Evolutionary conservation across 1,140 invertebrate species (phyloP).

Genomic region (Drosophila virilis): DNA sequence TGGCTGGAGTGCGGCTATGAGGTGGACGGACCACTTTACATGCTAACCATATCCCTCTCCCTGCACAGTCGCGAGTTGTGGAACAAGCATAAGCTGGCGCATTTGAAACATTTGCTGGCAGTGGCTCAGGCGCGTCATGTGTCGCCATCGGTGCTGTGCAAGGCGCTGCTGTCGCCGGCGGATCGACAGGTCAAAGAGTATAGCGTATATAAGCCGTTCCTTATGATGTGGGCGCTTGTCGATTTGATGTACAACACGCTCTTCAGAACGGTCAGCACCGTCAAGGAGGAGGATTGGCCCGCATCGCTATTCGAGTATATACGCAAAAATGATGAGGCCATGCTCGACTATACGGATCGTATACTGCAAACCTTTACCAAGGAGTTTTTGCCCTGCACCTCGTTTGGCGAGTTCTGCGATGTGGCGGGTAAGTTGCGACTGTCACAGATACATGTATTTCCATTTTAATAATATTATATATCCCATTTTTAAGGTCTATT

Average conservation of each 20-base stretch:
- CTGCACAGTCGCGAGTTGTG: constrained; percentile 90
- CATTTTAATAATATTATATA: background rate
- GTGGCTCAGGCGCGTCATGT: constrained; percentile 91
- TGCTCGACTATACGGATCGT: constrained; percentile 94
- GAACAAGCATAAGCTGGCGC: constrained; percentile 88
- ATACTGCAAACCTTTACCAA: constrained; percentile 93
- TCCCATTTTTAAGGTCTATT: constrained; percentile 58
- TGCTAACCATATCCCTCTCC: constrained; percentile 91
- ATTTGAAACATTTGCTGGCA: constrained; percentile 91
- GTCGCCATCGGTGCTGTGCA: constrained; percentile 85
- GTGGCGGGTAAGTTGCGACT: constrained; percentile 87
- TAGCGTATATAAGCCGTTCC: constrained; percentile 92
- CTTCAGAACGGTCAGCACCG: constrained; percentile 89
- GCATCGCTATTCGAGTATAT: constrained; percentile 95
- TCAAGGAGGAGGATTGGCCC: constrained; percentile 93
- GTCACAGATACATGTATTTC: background rate
- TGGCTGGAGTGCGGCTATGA: constrained; percentile 94
- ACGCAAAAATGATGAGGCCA: constrained; percentile 95
- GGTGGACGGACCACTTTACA: constrained; percentile 95
- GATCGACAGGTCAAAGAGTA: constrained; percentile 89
- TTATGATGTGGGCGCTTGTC: constrained; percentile 93
- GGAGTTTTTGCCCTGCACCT: constrained; percentile 94
- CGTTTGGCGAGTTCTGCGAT: constrained; percentile 96
- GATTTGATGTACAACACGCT: constrained; percentile 90
- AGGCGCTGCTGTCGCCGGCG: constrained; percentile 84